These are phyloP conservation scores for Drepanosiphum platanoidis DNA, from an alignment of 2,888 invertebrate genomes.

Conservation along the genomic window DNA sequence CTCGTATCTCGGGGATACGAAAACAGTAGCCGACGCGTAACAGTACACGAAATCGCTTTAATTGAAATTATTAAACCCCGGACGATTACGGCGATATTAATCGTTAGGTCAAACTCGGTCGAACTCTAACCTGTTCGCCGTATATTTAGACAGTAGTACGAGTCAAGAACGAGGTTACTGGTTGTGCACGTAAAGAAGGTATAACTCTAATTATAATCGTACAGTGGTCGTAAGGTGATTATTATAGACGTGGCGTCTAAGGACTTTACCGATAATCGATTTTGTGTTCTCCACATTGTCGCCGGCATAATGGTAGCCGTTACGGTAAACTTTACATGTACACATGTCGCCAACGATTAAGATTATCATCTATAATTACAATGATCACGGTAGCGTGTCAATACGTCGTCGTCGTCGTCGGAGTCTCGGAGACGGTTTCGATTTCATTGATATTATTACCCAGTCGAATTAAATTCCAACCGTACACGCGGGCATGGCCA, in stretches of 20 bases:
- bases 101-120: background rate
- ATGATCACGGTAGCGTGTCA: background rate
- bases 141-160: slow-evolving; percentile 4
- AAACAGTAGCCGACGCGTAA: background rate
- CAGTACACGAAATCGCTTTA: background rate
- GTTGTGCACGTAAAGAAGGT: too few species aligned
- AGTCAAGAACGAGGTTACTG: slow-evolving; percentile 15
- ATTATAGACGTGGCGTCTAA: background rate
- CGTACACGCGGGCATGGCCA: background rate
- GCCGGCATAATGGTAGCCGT: background rate
- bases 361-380: slow-evolving; percentile 17
- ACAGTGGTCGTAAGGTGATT: too few species aligned
- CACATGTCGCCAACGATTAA: background rate
- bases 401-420: too few species aligned
- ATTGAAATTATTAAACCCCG: slow-evolving; percentile 13
- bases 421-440: background rate
- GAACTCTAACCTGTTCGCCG: slow-evolving; percentile 4
- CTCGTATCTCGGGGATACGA: slow-evolving; percentile 5
- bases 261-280: slow-evolving; percentile 25
- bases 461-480: background rate
- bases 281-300: background rate
- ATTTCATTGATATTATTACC: background rate
- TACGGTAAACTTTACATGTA: background rate
- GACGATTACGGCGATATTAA: background rate
- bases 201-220: background rate